These are phyloP conservation scores for Hyles vespertilio DNA, from an alignment of 1,140 invertebrate species.

Conservation along the genomic window DNA sequence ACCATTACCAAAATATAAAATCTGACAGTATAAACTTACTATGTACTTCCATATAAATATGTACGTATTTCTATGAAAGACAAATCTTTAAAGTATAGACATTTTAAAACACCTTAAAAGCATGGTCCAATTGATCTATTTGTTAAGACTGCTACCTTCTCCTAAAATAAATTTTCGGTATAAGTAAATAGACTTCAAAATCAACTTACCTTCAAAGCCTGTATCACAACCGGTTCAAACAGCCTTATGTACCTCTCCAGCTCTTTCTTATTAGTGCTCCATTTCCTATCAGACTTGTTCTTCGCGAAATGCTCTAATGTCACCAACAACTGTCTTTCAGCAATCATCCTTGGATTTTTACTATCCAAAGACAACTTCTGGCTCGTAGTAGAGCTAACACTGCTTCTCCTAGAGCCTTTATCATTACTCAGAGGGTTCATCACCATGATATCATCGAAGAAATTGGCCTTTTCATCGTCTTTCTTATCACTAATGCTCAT, in stretches of 20 bases:
- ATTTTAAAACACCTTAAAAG: too few relatives aligned
- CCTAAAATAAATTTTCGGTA: too few relatives aligned
- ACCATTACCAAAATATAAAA: too few relatives aligned
- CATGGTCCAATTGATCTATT: too few relatives aligned
- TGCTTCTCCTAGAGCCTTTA: conserved; percentile 36
- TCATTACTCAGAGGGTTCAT: conserved; percentile 23
- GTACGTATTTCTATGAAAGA: too few relatives aligned
- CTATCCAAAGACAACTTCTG: conserved; percentile 48
- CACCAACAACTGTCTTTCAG: conserved; percentile 55
- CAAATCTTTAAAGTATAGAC: too few relatives aligned
- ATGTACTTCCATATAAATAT: too few relatives aligned
- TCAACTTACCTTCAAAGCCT: conserved; percentile 82
- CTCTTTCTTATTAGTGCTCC: conserved; percentile 79
- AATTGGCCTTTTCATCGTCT: conserved; percentile 21
- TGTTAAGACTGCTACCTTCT: too few relatives aligned
- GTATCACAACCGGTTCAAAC: conserved; percentile 94
- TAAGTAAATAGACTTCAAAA: not conserved
- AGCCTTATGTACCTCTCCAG: conserved; percentile 89
- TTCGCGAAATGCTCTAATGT: conserved; percentile 67
- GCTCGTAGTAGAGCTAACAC: conserved; percentile 42
- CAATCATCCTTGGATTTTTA: conserved; percentile 49
- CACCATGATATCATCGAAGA: conserved; percentile 45
- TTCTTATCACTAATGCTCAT: conserved; percentile 45
- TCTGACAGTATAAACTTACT: too few relatives aligned
- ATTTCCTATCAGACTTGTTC: conserved; percentile 67